Evolutionary conservation across 2,113 vertebrate species (phyloP), one percentile per base, ranked within the genome.

Genomic region (Mugil cephalus): DNA sequence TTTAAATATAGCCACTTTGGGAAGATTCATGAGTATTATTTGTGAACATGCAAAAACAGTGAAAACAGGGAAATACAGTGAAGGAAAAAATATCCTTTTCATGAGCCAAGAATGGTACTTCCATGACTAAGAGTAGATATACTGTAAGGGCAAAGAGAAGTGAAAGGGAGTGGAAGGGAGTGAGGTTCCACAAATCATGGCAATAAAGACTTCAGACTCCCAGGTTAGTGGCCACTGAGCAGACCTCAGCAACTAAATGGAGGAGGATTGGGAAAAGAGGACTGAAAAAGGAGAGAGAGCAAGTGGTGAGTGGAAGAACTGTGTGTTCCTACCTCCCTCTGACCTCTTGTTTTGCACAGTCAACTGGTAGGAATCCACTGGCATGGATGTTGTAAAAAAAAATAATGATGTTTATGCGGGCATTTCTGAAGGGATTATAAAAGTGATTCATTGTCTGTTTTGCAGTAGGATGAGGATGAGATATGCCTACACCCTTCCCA

Each of bases 271-370:
- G 17, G 54, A 47, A 64, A 45, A 50, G 38, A 7, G 46, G 43
- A 60, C 46, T 67, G 58, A 30, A 72, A 56, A 62, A 50, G 21
- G 56, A 66, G 45, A 0, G 0, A 56, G 67, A 60, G 67, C 24
- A 30, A 30, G 24, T 56, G 58, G 67, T 61, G 61, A 82, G 64
- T 35, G 60, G 74, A 85, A 53, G 59, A 66, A 55, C 70, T 45
- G 19, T 51, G 43, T 54, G 56, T 46, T 69, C 48, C 7, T 55
- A 19, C 80, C 70, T 81, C 81, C 66, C 60, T 42, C 43, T 67
- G 77, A 83, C 83, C 87, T 81, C 64, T 45, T 18, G 85, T 85
- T 87, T 74, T 60, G 86, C 85, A 15, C 77, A 9, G 83, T 89
- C 81, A 76, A 82, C 39, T 21, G 36, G 74, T 54, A 73, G 72